Evolutionary conservation across 2,888 invertebrate species (phyloP).

Genomic region (Leptopterna dolabrata): DNA sequence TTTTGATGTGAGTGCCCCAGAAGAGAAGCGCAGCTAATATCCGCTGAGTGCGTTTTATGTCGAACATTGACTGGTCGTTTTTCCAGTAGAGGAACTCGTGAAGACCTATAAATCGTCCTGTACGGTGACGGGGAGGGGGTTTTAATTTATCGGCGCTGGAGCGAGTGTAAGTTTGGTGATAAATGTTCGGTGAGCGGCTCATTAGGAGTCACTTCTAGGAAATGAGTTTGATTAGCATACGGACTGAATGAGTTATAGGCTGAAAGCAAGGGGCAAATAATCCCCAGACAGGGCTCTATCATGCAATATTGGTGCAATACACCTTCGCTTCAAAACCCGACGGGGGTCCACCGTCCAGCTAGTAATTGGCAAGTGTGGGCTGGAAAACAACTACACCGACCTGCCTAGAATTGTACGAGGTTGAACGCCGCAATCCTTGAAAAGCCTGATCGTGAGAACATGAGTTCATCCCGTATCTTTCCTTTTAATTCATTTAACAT

Average conservation of each 20-base stretch:
- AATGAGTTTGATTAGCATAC: slow-evolving; percentile 26
- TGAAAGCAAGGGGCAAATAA: slow-evolving; percentile 22
- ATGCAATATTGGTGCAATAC: slow-evolving; percentile 1
- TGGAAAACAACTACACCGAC: not conserved
- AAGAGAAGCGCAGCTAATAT: not conserved
- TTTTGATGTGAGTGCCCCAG: not conserved
- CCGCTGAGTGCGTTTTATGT: not conserved
- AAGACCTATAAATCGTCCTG: slow-evolving; percentile 8
- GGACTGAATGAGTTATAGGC: slow-evolving; percentile 18
- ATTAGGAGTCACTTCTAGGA: slow-evolving; percentile 31
- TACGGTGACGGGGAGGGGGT: not conserved
- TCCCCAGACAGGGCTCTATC: slow-evolving; percentile 17
- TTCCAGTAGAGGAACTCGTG: slow-evolving; percentile 24
- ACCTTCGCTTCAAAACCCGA: not conserved
- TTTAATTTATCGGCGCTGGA: slow-evolving; percentile 15
- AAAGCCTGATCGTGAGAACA: too few relatives aligned
- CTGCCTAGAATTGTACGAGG: not conserved
- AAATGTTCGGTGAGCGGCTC: slow-evolving; percentile 31
- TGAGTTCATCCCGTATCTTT: too few relatives aligned
- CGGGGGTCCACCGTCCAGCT: not conserved
- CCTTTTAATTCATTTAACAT: too few relatives aligned
- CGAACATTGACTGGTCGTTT: slow-evolving; percentile 23
- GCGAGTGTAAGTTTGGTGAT: slow-evolving; percentile 31
- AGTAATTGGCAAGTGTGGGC: slow-evolving; percentile 23
- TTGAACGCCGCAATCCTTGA: too few relatives aligned